Conservation (phyloP, 2,113 vertebrate species). For the Osmerus eperlanus region DNA sequence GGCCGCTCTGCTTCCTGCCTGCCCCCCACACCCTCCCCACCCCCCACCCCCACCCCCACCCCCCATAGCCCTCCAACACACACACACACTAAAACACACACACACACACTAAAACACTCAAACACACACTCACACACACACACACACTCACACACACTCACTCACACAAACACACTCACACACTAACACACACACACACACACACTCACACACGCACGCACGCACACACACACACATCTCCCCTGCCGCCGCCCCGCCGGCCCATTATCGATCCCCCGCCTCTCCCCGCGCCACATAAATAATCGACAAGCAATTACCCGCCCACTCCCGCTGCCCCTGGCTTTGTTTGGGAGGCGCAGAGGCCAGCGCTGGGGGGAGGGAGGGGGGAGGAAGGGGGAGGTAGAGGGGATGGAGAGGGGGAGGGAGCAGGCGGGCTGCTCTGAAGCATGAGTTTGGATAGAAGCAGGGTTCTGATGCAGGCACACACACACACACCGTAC, state of each 20-base stretch:
- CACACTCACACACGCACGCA: conserved; percentile 24
- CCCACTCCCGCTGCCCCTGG: conserved; percentile 77
- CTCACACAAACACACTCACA: not conserved
- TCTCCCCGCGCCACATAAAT: conserved; percentile 81
- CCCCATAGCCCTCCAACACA: conserved; percentile 18
- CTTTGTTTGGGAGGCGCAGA: conserved; percentile 76
- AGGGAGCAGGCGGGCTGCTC: conserved; percentile 61
- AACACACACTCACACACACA: conserved; percentile 14
- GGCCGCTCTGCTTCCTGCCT: conserved; percentile 66
- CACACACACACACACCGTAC: conserved; percentile 37
- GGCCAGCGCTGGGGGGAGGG: conserved; percentile 62
- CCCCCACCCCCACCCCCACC: conserved; percentile 27
- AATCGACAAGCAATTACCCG: conserved; percentile 79
- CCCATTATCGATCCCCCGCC: conserved; percentile 77
- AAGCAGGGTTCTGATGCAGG: conserved; percentile 47
- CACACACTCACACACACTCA: conserved; percentile 29
- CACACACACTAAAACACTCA: no score
- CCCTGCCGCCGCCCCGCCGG: conserved; percentile 68
- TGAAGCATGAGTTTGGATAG: conserved; percentile 51
- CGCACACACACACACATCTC: conserved; percentile 19
- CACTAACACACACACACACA: no score
- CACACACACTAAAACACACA: no score
- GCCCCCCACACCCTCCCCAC: conserved; percentile 49
- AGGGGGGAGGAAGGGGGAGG: conserved; percentile 32
- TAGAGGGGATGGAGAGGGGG: not conserved